Evolutionary conservation across 2,113 vertebrate species (phyloP), one percentile per base, ranked within the genome.

Genomic region (Thunnus maccoyii): DNA sequence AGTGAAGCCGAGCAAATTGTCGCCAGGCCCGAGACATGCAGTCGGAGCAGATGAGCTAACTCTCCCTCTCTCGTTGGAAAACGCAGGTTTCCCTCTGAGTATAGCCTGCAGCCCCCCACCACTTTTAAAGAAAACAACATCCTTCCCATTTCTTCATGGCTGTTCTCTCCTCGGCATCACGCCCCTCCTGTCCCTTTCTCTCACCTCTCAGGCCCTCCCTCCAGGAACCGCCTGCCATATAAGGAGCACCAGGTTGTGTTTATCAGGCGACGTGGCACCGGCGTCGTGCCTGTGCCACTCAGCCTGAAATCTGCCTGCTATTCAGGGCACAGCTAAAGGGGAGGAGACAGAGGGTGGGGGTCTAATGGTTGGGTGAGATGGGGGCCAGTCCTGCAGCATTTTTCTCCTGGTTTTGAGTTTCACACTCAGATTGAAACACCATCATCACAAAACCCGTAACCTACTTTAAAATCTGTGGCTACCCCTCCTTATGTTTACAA

Each of bases 401-500:
- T 92, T 91, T 88, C 54, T 68, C 75, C 71, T 3, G 70, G 83
- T 90, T 91, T 95, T 89, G 44, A 57, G 84, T 94, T 94, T 92
- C 94, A 85, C 54, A 3, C 51, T 80, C 77, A 80, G 67, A 78
- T 83, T 88, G 75, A 88, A 88, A 85, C 7, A 11, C 65, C 64
- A 85, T 76, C 83, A 84, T 75, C 78, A 88, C 71, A 87, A 86
- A 88, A 86, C 32, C 54, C 25, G 57, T 46, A 77, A 78, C 48
- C 69, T 58, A 55, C 80, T 82, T 77, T 73, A 27, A 58, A 72
- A 78, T 73, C 46, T 32, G 9, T n/a, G 5, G 9, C 30, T 57
- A 47, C 58, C n/a, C 36, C 27, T 22, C 25, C 48, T 50, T 44
- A n/a, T 83, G 54, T 83, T 78, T 76, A 75, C 73, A 73, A 82